These are phyloP conservation scores for Ectobius pallidus DNA, from an alignment of 2,888 invertebrate species.

Conservation along the genomic window DNA sequence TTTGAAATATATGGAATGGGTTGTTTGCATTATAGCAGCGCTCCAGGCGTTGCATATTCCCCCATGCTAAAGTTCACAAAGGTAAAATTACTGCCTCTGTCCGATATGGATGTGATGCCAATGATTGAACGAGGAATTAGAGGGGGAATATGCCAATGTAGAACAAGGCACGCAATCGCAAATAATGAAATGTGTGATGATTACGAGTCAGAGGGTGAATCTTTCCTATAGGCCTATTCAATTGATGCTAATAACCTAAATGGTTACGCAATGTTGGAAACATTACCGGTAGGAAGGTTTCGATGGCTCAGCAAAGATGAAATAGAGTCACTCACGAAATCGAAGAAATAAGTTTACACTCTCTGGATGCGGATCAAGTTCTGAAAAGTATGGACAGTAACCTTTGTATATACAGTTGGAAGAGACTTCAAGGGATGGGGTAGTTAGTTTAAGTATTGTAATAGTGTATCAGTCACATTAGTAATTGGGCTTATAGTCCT, in stretches of 20 bases:
- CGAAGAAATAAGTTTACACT: too few relatives aligned
- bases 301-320: not conserved
- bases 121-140: not conserved
- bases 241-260: not conserved
- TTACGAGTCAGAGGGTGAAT: not conserved
- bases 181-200: not conserved
- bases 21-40: not conserved
- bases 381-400: too few relatives aligned
- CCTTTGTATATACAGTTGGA: too few relatives aligned
- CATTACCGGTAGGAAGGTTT: not conserved
- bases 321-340: not conserved
- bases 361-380: too few relatives aligned
- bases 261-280: not conserved
- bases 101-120: not conserved
- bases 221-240: not conserved
- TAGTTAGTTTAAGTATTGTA: too few relatives aligned
- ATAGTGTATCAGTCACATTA: too few relatives aligned
- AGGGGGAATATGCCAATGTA: not conserved
- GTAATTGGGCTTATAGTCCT: too few relatives aligned
- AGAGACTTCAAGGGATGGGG: too few relatives aligned
- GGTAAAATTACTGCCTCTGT: not conserved
- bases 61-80: not conserved
- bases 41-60: too few relatives aligned
- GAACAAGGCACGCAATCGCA: not conserved
- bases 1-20: not conserved